Conservation (phyloP, 2,113 vertebrate species). For the Ammodramus savannarum region DNA sequence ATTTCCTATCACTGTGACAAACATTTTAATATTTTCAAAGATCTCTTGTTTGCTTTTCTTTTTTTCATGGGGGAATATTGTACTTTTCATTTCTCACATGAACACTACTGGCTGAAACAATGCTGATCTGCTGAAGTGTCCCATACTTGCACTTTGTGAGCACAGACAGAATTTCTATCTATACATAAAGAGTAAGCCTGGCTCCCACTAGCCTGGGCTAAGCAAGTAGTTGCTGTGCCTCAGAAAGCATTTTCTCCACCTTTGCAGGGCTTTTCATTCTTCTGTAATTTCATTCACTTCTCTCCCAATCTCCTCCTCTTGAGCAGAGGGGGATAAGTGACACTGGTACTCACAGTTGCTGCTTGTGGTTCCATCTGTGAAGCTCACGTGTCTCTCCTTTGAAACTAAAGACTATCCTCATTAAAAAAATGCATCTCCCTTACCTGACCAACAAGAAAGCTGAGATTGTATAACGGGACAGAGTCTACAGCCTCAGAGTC, state of each 20-base stretch:
- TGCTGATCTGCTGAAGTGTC: neutral
- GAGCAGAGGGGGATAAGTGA: neutral
- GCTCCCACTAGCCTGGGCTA: neutral
- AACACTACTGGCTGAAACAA: neutral
- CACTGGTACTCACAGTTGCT: constrained; percentile 61
- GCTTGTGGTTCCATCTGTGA: constrained; percentile 44
- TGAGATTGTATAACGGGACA: constrained; percentile 67
- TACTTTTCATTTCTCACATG: neutral
- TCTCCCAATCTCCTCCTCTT: neutral
- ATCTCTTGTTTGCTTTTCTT: neutral
- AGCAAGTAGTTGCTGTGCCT: neutral
- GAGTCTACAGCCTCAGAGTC: constrained; percentile 67
- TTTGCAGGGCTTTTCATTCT: neutral
- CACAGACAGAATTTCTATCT: neutral
- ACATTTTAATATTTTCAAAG: neutral
- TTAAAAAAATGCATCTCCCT: constrained; percentile 56
- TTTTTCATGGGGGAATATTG: neutral
- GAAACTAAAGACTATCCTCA: constrained; percentile 51
- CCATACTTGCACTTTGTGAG: neutral
- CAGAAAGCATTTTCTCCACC: neutral
- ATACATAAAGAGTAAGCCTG: neutral
- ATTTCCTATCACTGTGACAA: neutral
- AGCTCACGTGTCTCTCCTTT: constrained; percentile 40
- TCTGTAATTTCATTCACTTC: neutral
- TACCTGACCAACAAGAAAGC: constrained; percentile 71